These are phyloP conservation scores for Euclidia mi DNA, from an alignment of 2,888 invertebrate species.

Conservation along the genomic window DNA sequence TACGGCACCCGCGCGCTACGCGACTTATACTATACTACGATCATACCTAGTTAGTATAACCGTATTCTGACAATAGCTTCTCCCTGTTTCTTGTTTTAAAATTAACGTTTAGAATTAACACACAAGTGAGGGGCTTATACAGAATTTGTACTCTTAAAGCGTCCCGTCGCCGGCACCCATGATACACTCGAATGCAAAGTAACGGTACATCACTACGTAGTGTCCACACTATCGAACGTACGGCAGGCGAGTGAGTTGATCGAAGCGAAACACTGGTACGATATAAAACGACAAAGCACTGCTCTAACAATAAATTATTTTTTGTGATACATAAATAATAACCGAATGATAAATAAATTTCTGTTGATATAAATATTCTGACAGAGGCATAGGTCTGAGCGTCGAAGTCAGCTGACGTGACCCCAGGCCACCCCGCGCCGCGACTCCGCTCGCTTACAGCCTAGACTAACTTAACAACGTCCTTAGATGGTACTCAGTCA, in stretches of 20 bases:
- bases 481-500: conserved; percentile 29
- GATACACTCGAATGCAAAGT: conserved; percentile 53
- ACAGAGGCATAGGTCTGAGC: conserved; percentile 65
- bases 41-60: conserved; percentile 67
- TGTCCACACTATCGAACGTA: conserved; percentile 39
- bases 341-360: conserved; percentile 73
- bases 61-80: conserved; percentile 73
- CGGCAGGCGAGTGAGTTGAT: conserved; percentile 59
- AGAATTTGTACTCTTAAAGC: conserved; percentile 93
- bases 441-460: conserved; percentile 32
- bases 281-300: conserved; percentile 66
- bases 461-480: conserved; percentile 28
- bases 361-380: conserved; percentile 65
- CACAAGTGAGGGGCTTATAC: conserved; percentile 90
- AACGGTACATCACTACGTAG: conserved; percentile 46
- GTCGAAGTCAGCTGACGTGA: conserved; percentile 60
- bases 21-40: no score
- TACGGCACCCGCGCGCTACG: conserved; percentile 75
- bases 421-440: conserved; percentile 10
- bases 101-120: conserved; percentile 86
- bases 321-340: conserved; percentile 80
- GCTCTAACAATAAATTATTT: conserved; percentile 69
- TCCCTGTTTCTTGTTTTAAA: conserved; percentile 82
- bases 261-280: conserved; percentile 81
- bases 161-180: conserved; percentile 79